phyloP scores from a whole-genome alignment of 2,113 vertebrate genomes.

The Pelmatolapia mariae region DNA sequence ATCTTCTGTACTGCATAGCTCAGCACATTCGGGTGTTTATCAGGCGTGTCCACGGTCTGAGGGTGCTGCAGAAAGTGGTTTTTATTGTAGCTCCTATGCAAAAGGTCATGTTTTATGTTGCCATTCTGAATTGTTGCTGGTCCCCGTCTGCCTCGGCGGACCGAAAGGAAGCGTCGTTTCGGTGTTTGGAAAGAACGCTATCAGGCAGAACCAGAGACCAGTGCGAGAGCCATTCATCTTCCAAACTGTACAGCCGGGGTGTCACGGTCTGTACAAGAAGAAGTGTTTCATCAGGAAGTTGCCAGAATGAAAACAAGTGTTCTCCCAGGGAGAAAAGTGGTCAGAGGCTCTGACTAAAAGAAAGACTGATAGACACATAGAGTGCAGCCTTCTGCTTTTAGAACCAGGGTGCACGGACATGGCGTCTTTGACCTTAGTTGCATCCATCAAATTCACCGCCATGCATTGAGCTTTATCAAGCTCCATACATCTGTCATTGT shows the following conservation, averaged over 20 bases:
- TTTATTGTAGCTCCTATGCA: conserved; percentile 62
- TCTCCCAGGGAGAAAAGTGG: neutral
- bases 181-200: conserved; percentile 31
- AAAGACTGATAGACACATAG: neutral
- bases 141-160: conserved; percentile 11
- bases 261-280: conserved; percentile 9
- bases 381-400: conserved; percentile 6
- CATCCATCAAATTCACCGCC: neutral
- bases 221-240: conserved; percentile 39
- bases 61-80: conserved; percentile 8
- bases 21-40: conserved; percentile 23
- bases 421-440: neutral
- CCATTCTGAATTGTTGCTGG: neutral
- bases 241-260: conserved; percentile 24
- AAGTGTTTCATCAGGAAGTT: conserved; percentile 15
- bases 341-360: neutral
- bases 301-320: neutral
- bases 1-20: conserved; percentile 12
- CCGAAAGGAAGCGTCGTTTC: conserved; percentile 28
- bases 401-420: neutral
- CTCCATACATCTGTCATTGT: neutral
- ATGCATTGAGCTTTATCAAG: neutral
- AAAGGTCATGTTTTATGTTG: conserved; percentile 56
- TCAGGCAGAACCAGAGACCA: conserved; percentile 46
- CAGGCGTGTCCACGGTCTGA: neutral